Evolutionary conservation across 2,113 vertebrate species (phyloP).

Genomic region (Oophaga pumilio): DNA sequence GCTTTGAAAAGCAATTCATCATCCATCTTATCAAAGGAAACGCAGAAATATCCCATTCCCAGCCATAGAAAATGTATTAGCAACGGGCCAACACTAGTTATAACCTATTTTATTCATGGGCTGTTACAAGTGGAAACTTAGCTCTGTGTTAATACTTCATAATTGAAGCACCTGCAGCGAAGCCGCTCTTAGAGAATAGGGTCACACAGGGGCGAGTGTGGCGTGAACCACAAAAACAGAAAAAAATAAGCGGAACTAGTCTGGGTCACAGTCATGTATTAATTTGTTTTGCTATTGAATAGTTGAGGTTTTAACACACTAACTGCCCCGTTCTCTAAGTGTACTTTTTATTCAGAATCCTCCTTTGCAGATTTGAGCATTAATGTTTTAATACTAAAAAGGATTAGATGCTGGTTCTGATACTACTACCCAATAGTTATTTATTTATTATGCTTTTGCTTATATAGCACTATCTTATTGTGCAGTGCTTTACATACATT

Average conservation of each 20-base stretch:
- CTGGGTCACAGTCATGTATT: background rate
- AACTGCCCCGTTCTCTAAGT: background rate
- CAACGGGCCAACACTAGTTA: conserved; percentile 3
- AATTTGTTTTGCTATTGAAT: background rate
- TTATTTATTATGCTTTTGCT: too few species aligned
- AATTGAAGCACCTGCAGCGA: background rate
- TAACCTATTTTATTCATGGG: background rate
- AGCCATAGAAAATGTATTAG: conserved; percentile 23
- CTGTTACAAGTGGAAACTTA: background rate
- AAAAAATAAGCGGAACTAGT: background rate
- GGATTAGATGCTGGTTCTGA: too few species aligned
- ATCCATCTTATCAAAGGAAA: conserved; percentile 29
- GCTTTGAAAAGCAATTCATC: conserved; percentile 14
- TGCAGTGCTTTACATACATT: too few species aligned
- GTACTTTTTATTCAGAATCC: background rate
- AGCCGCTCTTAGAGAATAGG: background rate
- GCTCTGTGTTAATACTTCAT: background rate
- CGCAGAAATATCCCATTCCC: conserved; percentile 10
- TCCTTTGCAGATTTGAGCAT: background rate
- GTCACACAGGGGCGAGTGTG: background rate
- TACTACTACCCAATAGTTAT: too few species aligned
- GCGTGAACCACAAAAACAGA: background rate
- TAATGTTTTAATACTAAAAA: too few species aligned
- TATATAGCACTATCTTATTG: too few species aligned
- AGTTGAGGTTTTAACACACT: background rate